These are phyloP conservation scores for Escarpia spicata DNA, from an alignment of 2,888 invertebrate species.

Conservation along the genomic window DNA sequence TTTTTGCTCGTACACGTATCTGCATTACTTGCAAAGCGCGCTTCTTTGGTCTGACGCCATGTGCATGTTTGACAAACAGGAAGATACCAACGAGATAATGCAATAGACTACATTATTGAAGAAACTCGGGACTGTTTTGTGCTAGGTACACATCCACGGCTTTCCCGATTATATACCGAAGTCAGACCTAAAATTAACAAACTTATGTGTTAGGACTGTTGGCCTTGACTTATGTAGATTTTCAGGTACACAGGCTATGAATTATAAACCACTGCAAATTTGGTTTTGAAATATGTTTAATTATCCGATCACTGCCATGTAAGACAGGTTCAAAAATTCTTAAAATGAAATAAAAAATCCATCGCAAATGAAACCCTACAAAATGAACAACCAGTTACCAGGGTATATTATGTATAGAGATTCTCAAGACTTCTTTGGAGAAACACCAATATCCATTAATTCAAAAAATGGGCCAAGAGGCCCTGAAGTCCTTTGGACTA, in stretches of 20 bases:
- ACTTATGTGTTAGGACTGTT: too few species aligned
- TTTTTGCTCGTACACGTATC: neutral
- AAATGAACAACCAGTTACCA: neutral
- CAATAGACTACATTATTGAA: neutral
- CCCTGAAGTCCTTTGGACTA: too few species aligned
- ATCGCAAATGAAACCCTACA: neutral
- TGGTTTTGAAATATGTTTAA: too few species aligned
- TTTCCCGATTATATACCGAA: too few species aligned
- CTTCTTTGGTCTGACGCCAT: neutral
- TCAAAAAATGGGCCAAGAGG: too few species aligned
- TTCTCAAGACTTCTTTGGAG: neutral
- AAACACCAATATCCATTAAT: neutral
- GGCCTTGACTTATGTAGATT: too few species aligned
- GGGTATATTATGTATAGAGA: too few species aligned
- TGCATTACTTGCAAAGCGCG: neutral
- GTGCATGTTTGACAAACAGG: neutral
- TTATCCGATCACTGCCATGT: too few species aligned
- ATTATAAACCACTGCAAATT: too few species aligned
- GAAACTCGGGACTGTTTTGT: neutral
- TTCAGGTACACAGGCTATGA: too few species aligned
- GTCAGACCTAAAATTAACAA: too few species aligned
- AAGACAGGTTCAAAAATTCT: neutral
- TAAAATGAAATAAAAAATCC: neutral
- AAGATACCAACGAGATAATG: neutral
- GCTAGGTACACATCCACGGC: too few species aligned